Percentiles rank a stretch among this genome's conserved stretches.
These are phyloP conservation scores for Schlechtendalia chinensis DNA, from an alignment of 1,140 invertebrate genomes.

Conservation along the genomic window DNA sequence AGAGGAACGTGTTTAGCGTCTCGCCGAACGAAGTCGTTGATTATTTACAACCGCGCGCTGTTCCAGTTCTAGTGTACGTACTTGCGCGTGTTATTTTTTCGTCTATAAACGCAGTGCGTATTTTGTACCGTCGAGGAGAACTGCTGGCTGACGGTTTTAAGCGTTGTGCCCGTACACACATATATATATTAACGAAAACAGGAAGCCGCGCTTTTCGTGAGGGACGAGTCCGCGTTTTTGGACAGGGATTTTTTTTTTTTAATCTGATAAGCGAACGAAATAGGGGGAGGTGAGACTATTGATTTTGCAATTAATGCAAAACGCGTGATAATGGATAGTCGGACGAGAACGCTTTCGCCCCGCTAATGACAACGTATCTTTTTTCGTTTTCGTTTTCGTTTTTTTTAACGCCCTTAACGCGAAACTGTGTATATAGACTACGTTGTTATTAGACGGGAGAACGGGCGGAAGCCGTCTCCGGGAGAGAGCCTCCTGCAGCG, in stretches of 20 bases:
- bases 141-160: too few relatives aligned
- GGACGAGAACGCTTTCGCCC: constrained; percentile 16
- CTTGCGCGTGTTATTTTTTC: too few relatives aligned
- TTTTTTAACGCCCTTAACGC: constrained; percentile 29
- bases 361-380: constrained; percentile 22
- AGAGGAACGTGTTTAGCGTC: not conserved
- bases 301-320: constrained; percentile 43
- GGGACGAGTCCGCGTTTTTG: not conserved
- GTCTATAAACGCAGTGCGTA: too few relatives aligned
- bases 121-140: not conserved
- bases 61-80: too few relatives aligned
- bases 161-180: not conserved
- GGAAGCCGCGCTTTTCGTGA: not conserved
- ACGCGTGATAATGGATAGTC: constrained; percentile 38
- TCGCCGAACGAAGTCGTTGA: not conserved
- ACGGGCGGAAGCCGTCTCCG: not conserved
- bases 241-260: not conserved
- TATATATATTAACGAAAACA: not conserved
- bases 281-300: constrained; percentile 9
- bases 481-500: not conserved
- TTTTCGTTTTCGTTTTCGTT: not conserved
- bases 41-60: too few relatives aligned
- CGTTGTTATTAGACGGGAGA: not conserved
- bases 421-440: not conserved
- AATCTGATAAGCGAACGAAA: constrained; percentile 36